phyloP scores from a whole-genome alignment of 2,113 vertebrate genomes.

The Ceyx cyanopectus region DNA sequence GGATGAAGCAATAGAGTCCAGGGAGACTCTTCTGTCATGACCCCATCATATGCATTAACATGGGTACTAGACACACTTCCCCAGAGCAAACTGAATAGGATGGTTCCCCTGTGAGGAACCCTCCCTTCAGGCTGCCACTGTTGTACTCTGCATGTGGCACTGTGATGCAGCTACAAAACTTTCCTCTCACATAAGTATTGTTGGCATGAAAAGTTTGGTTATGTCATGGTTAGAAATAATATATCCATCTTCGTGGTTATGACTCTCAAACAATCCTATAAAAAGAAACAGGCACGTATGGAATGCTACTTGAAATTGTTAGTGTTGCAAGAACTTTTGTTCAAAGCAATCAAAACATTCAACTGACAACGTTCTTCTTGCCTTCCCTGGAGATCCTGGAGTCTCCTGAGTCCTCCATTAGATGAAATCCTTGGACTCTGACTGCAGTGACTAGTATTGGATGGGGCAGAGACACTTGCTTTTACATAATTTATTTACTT shows the following conservation, averaged over 20 bases:
- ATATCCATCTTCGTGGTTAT: neutral
- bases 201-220: neutral
- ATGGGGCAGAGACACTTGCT: constrained; percentile 7
- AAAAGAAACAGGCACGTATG: neutral
- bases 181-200: neutral
- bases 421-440: neutral
- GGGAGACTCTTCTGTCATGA: neutral
- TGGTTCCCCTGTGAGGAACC: neutral
- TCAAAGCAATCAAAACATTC: neutral
- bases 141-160: neutral
- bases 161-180: neutral
- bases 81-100: neutral
- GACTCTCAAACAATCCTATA: neutral
- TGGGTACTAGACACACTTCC: neutral
- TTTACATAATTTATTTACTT: constrained; percentile 38
- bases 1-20: neutral
- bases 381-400: neutral
- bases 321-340: neutral
- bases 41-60: neutral
- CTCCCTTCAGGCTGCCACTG: neutral
- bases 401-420: neutral
- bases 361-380: neutral
- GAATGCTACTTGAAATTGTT: neutral
- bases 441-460: constrained; percentile 4
- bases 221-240: neutral